A percentile compares a stretch with the other conserved stretches of the same genome.
phyloP scores from a whole-genome alignment of 1,140 invertebrate genomes.

The Drosophila willistoni region DNA sequence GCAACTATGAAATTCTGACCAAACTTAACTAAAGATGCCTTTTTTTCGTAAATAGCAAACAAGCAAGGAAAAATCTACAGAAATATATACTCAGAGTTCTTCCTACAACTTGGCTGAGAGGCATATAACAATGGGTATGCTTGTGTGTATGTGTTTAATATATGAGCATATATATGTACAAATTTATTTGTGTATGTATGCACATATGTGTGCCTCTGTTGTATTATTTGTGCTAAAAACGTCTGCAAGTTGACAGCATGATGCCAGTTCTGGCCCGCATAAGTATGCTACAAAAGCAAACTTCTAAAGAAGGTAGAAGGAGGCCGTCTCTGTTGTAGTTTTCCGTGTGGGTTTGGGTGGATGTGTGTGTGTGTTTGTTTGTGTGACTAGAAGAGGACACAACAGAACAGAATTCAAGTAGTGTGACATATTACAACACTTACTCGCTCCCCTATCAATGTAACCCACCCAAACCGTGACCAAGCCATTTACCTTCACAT shows the following conservation, averaged over 20 bases:
- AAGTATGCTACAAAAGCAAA: slow-evolving; percentile 62
- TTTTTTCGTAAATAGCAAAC: background rate
- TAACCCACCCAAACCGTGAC: background rate
- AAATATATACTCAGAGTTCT: background rate
- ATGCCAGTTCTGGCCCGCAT: slow-evolving; percentile 70
- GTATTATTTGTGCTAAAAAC: slow-evolving; percentile 74
- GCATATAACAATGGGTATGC: background rate
- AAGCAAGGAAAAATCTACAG: slow-evolving; percentile 1
- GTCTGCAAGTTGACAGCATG: slow-evolving; percentile 73
- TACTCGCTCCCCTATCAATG: slow-evolving; percentile 19
- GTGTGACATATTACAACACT: slow-evolving; percentile 76
- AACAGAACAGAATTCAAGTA: slow-evolving; percentile 65
- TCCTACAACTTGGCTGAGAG: slow-evolving; percentile 1
- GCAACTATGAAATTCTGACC: slow-evolving; percentile 5
- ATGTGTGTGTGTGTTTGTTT: background rate
- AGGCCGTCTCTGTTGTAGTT: background rate
- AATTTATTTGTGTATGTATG: slow-evolving; percentile 27
- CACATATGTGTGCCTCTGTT: slow-evolving; percentile 23
- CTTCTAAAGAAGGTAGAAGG: background rate
- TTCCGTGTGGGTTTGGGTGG: too few species aligned
- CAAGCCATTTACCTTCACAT: background rate
- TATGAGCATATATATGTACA: slow-evolving; percentile 19
- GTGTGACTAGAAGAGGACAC: slow-evolving; percentile 15
- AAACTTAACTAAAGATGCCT: background rate
- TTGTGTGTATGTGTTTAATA: slow-evolving; percentile 2